phyloP scores from a whole-genome alignment of 1,140 invertebrate species.

The Yoshiicerus persimilis region DNA sequence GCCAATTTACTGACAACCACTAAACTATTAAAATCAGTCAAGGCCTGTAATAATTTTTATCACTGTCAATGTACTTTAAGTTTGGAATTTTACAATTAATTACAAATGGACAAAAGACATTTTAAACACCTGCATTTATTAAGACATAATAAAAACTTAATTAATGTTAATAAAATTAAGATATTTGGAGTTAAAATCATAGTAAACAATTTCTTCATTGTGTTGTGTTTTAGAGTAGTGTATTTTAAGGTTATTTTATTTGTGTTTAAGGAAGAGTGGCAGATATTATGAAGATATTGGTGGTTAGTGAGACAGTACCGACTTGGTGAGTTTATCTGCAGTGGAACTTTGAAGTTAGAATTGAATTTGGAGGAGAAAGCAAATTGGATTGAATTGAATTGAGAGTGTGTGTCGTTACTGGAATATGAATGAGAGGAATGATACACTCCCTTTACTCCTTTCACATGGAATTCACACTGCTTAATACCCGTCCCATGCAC shows the following conservation, averaged over 20 bases:
- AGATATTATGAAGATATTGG: not conserved
- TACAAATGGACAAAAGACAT: no score
- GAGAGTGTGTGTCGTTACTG: conserved; percentile 15
- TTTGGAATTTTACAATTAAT: no score
- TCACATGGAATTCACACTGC: not conserved
- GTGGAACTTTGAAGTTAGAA: not conserved
- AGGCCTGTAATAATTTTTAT: no score
- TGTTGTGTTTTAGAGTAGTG: no score
- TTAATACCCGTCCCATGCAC: no score
- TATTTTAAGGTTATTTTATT: no score
- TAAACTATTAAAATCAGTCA: not conserved
- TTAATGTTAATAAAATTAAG: no score
- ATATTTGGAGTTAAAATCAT: no score
- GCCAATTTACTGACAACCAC: not conserved
- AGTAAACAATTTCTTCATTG: no score
- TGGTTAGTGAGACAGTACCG: not conserved
- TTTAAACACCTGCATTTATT: no score
- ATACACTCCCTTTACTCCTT: not conserved
- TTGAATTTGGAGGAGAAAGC: not conserved
- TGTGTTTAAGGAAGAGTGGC: not conserved
- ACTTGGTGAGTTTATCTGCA: not conserved
- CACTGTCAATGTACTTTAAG: no score
- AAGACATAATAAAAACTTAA: no score
- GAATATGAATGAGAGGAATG: conserved; percentile 14
- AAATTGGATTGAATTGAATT: conserved; percentile 25